phyloP scores from a whole-genome alignment of 2,113 vertebrate species.

The Phylloscopus trochilus region DNA sequence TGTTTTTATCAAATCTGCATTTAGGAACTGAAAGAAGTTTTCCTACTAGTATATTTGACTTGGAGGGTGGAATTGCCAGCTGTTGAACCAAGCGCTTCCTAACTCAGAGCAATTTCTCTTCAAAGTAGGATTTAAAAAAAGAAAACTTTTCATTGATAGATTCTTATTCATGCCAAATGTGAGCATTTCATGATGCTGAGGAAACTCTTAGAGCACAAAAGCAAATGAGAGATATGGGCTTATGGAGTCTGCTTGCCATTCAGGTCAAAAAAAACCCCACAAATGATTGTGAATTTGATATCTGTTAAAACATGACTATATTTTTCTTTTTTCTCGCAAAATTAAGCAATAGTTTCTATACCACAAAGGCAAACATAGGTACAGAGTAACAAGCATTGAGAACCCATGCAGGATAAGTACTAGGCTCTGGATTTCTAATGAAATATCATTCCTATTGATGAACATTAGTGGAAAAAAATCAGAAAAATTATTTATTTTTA shows the following conservation, averaged over 20 bases:
- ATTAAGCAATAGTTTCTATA: not conserved
- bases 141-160: not conserved
- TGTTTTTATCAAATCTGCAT: not conserved
- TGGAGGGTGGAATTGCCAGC: not conserved
- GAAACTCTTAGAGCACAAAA: not conserved
- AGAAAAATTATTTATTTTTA: not conserved
- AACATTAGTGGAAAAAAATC: not conserved
- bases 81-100: not conserved
- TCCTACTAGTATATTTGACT: not conserved
- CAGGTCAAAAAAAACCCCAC: fast-evolving
- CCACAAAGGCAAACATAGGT: not conserved
- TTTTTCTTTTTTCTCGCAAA: not conserved
- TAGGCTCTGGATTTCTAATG: not conserved
- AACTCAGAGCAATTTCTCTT: not conserved
- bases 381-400: not conserved
- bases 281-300: not conserved
- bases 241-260: not conserved
- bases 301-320: not conserved
- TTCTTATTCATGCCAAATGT: not conserved
- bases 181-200: not conserved
- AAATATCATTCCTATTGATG: not conserved
- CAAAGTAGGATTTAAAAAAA: not conserved
- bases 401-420: not conserved
- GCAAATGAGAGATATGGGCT: not conserved
- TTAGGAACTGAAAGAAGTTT: not conserved